Evolutionary conservation across 2,113 vertebrate species (phyloP).

Genomic region (human): GRCh38 chr6:82906501-82907000

Average conservation of each 20-base stretch:
- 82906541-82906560: not conserved
- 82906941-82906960: conserved; percentile 35
- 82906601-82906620: not conserved
- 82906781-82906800: not conserved
- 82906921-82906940: not conserved
- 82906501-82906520: not conserved
- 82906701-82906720: not conserved
- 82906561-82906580: not conserved
- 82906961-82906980: conserved; percentile 21
- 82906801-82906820: not conserved
- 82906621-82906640: not conserved
- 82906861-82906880: not conserved
- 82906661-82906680: not conserved
- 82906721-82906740: not conserved
- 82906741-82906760: not conserved
- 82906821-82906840: not conserved
- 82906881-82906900: not conserved
- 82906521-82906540: not conserved
- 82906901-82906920: not conserved
- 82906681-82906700: not conserved
- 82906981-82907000: conserved; percentile 10
- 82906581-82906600: not conserved
- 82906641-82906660: not conserved
- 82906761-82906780: not conserved
- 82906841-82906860: not conserved